These are phyloP conservation scores for Bos taurus DNA, from an alignment of 2,113 vertebrate genomes.

Conservation along the genomic window DNA sequence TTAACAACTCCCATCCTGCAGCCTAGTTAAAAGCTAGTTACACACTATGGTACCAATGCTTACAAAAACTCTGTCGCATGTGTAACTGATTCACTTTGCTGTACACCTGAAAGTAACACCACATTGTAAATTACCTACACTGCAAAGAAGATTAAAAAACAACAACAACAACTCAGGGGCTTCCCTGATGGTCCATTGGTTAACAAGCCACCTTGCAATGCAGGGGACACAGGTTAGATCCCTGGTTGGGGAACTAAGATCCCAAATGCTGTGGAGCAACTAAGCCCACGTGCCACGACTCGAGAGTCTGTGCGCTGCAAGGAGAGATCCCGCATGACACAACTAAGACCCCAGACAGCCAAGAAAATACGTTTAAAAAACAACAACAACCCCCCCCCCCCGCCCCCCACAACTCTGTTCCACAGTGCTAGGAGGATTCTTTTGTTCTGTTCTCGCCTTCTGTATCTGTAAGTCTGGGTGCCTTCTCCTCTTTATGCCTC, in stretches of 20 bases:
- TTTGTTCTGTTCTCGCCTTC: not conserved
- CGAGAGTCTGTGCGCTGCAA: not conserved
- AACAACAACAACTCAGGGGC: not conserved
- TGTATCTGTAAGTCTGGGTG: not conserved
- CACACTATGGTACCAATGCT: not conserved
- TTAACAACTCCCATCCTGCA: not conserved
- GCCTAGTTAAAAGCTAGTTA: constrained; percentile 16
- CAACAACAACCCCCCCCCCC: too few relatives aligned
- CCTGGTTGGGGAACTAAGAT: not conserved
- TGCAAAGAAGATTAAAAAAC: not conserved
- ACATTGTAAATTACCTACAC: not conserved
- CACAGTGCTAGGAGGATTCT: not conserved
- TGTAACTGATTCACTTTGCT: not conserved
- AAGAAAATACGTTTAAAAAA: too few relatives aligned
- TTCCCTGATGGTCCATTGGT: not conserved
- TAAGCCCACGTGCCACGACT: not conserved
- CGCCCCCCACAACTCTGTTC: not conserved
- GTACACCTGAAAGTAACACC: not conserved
- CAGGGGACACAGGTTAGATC: not conserved
- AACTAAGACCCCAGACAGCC: not conserved
- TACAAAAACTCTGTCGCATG: not conserved
- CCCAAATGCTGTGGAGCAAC: not conserved
- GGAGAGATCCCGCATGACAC: not conserved
- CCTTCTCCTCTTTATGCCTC: not conserved
- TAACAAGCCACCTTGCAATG: not conserved